Conservation (phyloP, 2,113 vertebrate species). For the Cariama cristata region DNA sequence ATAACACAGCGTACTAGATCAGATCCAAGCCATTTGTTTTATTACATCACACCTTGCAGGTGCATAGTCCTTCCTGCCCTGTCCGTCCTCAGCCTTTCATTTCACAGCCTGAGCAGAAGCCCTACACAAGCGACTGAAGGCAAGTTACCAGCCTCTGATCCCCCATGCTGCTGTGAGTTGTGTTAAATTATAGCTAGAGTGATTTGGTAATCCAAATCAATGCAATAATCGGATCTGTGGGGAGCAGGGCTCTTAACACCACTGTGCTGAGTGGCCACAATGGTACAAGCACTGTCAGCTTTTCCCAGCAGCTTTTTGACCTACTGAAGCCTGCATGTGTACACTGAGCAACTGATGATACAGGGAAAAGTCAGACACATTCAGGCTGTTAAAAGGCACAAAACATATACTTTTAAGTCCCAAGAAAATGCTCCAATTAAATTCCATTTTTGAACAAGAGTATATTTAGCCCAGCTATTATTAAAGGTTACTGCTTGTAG, state of each 20-base stretch:
- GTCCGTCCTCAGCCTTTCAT: background rate
- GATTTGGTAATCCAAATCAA: background rate
- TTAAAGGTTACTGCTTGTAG: background rate
- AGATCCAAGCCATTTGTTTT: background rate
- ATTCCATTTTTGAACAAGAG: background rate
- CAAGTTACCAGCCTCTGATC: background rate
- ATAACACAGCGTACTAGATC: accelerated
- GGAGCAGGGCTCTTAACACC: background rate
- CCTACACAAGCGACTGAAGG: background rate
- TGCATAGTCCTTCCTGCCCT: background rate
- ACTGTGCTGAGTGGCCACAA: background rate
- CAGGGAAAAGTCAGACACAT: background rate
- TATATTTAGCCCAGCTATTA: background rate
- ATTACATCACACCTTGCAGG: background rate
- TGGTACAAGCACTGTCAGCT: background rate
- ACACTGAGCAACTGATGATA: background rate
- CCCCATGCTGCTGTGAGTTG: background rate
- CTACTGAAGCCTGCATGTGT: background rate
- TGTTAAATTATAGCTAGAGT: background rate
- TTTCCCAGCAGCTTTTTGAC: slow-evolving; percentile 13
- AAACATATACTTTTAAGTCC: background rate
- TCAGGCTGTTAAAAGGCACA: background rate
- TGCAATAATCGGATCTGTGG: background rate
- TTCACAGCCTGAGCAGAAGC: background rate
- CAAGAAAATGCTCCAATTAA: background rate